A percentile compares a stretch with the other conserved stretches of the same genome.
These are phyloP conservation scores for Serranus cabrilla DNA, from an alignment of 2,797 vertebrate genomes.

Conservation along the genomic window DNA sequence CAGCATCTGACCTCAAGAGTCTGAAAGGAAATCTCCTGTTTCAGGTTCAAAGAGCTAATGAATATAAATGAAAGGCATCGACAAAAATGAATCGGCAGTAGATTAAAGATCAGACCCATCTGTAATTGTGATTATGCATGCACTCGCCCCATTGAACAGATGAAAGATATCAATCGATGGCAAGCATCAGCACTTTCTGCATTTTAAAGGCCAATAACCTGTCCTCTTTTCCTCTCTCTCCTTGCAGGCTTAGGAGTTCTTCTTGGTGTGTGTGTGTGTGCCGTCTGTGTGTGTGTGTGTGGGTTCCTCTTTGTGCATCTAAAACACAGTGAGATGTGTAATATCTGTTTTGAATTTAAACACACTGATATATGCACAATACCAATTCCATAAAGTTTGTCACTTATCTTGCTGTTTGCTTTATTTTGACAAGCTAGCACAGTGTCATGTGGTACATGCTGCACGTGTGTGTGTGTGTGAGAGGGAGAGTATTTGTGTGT, in stretches of 20 bases:
- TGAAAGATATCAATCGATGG: slow-evolving; percentile 80
- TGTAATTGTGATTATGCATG: slow-evolving; percentile 81
- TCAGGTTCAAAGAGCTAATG: slow-evolving; percentile 79
- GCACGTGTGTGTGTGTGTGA: too few relatives aligned
- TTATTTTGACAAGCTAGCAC: neutral
- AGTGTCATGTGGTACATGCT: neutral
- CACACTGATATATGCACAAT: neutral
- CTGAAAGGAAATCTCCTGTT: slow-evolving; percentile 64
- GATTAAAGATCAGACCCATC: slow-evolving; percentile 79
- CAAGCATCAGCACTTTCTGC: slow-evolving; percentile 78
- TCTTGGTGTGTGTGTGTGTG: neutral
- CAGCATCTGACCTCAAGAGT: slow-evolving; percentile 52
- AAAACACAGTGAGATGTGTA: neutral
- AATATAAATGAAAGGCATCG: slow-evolving; percentile 82
- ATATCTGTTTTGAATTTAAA: neutral
- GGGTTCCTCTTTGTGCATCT: neutral
- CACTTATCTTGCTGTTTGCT: neutral
- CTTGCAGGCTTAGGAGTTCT: slow-evolving; percentile 32
- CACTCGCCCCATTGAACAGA: slow-evolving; percentile 71
- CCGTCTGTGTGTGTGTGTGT: slow-evolving; percentile 10
- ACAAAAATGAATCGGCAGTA: slow-evolving; percentile 73
- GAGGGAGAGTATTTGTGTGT: too few relatives aligned
- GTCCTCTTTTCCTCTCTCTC: slow-evolving; percentile 49
- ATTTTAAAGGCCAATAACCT: slow-evolving; percentile 71
- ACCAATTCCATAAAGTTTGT: neutral